Percentiles rank a stretch among this genome's conserved stretches.
phyloP scores from a whole-genome alignment of 2,797 vertebrate species.

The Anabas testudineus region DNA sequence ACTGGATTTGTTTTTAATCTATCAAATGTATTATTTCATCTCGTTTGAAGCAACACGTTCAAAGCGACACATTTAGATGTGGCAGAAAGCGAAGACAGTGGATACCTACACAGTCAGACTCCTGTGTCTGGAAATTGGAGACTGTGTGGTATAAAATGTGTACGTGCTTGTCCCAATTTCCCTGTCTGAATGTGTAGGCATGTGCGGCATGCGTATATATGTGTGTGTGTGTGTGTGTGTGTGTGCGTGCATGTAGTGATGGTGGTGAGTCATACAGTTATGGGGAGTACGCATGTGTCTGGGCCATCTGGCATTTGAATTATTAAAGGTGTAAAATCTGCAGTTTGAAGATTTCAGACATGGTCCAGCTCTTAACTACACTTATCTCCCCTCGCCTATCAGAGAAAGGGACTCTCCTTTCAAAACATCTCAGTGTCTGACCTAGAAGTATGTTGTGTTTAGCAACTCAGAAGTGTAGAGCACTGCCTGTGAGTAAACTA shows the following conservation, averaged over 20 bases:
- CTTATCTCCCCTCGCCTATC: constrained; percentile 45
- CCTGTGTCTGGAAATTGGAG: constrained; percentile 19
- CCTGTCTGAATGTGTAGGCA: constrained; percentile 36
- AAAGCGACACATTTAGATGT: constrained; percentile 14
- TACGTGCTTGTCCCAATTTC: constrained; percentile 50
- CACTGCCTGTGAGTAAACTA: constrained; percentile 22
- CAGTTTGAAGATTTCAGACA: constrained; percentile 76
- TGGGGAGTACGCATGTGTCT: constrained; percentile 58
- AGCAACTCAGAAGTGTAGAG: constrained; percentile 15
- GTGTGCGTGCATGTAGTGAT: constrained; percentile 23
- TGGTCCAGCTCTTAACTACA: constrained; percentile 58
- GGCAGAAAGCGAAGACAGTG: constrained; percentile 4
- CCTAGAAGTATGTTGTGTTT: constrained; percentile 64
- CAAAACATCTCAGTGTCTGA: constrained; percentile 54
- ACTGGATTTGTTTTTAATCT: not conserved
- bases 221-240: constrained; percentile 9
- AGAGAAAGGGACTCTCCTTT: constrained; percentile 39
- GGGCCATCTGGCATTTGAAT: constrained; percentile 81
- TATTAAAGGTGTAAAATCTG: constrained; percentile 81
- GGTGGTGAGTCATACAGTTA: constrained; percentile 79
- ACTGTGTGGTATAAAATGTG: constrained; percentile 26
- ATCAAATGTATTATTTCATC: too few relatives aligned
- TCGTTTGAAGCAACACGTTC: not conserved
- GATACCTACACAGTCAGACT: constrained; percentile 12
- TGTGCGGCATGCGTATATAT: constrained; percentile 28